Conservation (phyloP, 2,113 vertebrate species). For the Esox niger region DNA sequence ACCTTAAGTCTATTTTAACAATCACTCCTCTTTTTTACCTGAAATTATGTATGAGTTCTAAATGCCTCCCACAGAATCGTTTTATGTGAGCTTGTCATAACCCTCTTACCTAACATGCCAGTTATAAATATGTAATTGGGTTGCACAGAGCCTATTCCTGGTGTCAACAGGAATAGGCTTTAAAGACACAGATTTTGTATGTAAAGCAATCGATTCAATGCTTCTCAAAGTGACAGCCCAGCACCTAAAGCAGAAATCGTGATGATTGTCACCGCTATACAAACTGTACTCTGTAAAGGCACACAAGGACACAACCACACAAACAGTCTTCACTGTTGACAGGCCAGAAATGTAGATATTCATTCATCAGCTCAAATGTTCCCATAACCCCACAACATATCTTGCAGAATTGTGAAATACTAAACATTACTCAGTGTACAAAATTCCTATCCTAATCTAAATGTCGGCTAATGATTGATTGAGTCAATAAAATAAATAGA, state of each 20-base stretch:
- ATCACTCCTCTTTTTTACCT: too few relatives aligned
- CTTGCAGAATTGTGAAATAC: background rate
- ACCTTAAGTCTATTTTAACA: too few relatives aligned
- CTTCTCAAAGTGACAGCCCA: background rate
- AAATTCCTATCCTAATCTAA: too few relatives aligned
- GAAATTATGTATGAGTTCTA: too few relatives aligned
- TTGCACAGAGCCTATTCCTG: background rate
- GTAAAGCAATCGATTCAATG: background rate
- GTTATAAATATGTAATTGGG: background rate
- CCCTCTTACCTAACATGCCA: background rate
- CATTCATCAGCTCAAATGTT: background rate
- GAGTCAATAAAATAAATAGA: too few relatives aligned
- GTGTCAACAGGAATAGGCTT: background rate
- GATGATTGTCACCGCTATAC: too few relatives aligned
- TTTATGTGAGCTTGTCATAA: background rate
- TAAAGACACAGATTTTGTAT: background rate
- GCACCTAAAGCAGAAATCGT: background rate
- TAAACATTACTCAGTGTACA: background rate
- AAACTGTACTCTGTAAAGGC: too few relatives aligned
- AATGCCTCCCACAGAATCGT: too few relatives aligned
- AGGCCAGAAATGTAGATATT: background rate
- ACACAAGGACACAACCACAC: slow-evolving; percentile 10
- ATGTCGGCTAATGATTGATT: too few relatives aligned
- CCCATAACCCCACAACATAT: background rate
- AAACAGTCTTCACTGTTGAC: background rate